These are phyloP conservation scores for Zootoca vivipara DNA, from an alignment of 2,113 vertebrate species.

Conservation along the genomic window DNA sequence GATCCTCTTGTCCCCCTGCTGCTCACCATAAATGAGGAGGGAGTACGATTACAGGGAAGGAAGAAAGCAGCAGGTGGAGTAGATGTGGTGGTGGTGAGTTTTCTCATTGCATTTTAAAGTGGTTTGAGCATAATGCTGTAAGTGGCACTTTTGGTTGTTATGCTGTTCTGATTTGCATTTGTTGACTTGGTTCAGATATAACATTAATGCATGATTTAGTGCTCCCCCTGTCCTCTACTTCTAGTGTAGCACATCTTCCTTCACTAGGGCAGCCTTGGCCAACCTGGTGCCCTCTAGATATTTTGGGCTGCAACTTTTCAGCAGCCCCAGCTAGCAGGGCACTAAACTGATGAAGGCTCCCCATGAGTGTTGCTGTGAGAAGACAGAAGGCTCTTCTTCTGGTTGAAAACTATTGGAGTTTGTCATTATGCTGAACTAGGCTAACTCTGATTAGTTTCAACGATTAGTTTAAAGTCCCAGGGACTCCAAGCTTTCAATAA, in stretches of 20 bases:
- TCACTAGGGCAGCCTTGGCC: too few species aligned
- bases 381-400: background rate
- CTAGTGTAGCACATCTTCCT: too few species aligned
- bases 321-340: too few species aligned
- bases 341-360: too few species aligned
- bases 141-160: background rate
- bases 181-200: background rate
- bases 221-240: background rate
- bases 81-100: background rate
- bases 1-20: background rate
- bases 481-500: background rate
- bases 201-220: background rate
- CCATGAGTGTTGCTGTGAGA: background rate
- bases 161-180: background rate
- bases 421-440: background rate
- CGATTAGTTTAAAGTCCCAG: background rate
- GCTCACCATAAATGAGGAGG: background rate
- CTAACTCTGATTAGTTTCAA: background rate
- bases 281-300: too few species aligned
- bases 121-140: background rate
- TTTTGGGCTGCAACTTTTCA: too few species aligned
- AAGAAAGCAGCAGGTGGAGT: constrained; percentile 31
- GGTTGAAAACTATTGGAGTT: background rate
- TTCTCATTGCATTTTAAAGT: background rate
- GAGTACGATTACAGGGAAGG: background rate